Evolutionary conservation across 1,140 invertebrate species (phyloP).

Genomic region (Monochamus saltuarius): DNA sequence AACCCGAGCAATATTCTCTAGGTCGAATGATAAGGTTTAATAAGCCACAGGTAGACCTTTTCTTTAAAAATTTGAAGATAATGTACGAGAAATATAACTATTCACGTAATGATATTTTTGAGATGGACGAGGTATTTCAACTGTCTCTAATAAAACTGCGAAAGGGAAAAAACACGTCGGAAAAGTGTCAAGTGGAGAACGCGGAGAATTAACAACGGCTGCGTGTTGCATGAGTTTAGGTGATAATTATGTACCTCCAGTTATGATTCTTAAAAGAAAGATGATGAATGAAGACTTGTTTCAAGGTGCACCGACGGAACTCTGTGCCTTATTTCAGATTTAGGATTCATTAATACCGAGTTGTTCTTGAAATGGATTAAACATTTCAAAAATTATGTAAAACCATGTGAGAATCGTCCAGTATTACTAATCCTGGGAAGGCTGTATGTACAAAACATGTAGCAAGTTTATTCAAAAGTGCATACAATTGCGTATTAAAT

Average conservation of each 20-base stretch:
- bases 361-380: slow-evolving; percentile 33
- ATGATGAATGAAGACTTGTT: slow-evolving; percentile 36
- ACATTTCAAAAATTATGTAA: slow-evolving; percentile 47
- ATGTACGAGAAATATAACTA: slow-evolving; percentile 20
- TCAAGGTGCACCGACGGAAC: slow-evolving; percentile 13
- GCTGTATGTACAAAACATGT: too few species aligned
- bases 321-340: background rate
- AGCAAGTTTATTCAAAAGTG: too few species aligned
- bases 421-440: slow-evolving; percentile 49
- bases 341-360: slow-evolving; percentile 8
- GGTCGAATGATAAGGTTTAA: too few species aligned
- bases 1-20: too few species aligned
- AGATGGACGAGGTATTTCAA: slow-evolving; percentile 52
- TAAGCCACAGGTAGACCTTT: too few species aligned
- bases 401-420: slow-evolving; percentile 38
- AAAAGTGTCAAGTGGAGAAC: slow-evolving; percentile 51
- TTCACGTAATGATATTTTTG: slow-evolving; percentile 43
- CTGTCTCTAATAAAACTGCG: slow-evolving; percentile 49
- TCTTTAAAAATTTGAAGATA: too few species aligned
- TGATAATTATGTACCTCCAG: slow-evolving; percentile 43
- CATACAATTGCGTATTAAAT: too few species aligned
- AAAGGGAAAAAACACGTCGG: slow-evolving; percentile 47
- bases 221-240: slow-evolving; percentile 40
- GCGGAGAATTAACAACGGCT: slow-evolving; percentile 46
- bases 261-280: slow-evolving; percentile 27